A percentile compares a stretch with the other conserved stretches of the same genome.
These are phyloP conservation scores for Sipha flava DNA, from an alignment of 1,140 invertebrate genomes.

Conservation along the genomic window DNA sequence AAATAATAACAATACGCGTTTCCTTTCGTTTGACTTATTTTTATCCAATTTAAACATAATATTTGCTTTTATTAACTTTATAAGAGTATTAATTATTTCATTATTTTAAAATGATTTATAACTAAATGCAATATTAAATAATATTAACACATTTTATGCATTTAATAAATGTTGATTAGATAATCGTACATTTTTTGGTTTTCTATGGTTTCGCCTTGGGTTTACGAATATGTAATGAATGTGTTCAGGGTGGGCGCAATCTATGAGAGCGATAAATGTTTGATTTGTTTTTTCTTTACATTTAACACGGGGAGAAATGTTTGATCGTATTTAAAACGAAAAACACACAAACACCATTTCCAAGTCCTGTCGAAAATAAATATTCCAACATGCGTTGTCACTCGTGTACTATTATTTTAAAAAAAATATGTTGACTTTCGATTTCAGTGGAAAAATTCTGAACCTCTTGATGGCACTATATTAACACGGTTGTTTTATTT, in stretches of 20 bases:
- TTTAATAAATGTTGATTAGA: too few relatives aligned
- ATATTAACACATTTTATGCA: too few relatives aligned
- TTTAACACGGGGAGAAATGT: not conserved
- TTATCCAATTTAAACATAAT: too few relatives aligned
- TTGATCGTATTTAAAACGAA: not conserved
- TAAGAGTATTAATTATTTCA: too few relatives aligned
- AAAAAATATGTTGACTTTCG: constrained; percentile 20
- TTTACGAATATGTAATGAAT: not conserved
- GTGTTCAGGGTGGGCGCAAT: not conserved
- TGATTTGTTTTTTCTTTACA: not conserved
- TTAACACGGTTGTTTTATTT: not conserved
- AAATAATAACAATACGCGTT: not conserved
- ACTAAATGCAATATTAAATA: too few relatives aligned
- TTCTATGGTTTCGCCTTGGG: not conserved
- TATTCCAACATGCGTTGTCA: constrained; percentile 13
- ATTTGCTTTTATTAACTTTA: too few relatives aligned
- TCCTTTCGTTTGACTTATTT: not conserved
- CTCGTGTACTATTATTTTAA: not conserved
- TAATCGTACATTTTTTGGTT: not conserved
- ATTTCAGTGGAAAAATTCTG: not conserved
- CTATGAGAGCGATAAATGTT: not conserved
- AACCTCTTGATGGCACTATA: not conserved
- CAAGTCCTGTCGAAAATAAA: not conserved
- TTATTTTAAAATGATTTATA: too few relatives aligned
- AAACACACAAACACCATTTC: not conserved